Evolutionary conservation across 64 coral and sea anemone species (phyloP).

Genomic region (Porites lutea): DNA sequence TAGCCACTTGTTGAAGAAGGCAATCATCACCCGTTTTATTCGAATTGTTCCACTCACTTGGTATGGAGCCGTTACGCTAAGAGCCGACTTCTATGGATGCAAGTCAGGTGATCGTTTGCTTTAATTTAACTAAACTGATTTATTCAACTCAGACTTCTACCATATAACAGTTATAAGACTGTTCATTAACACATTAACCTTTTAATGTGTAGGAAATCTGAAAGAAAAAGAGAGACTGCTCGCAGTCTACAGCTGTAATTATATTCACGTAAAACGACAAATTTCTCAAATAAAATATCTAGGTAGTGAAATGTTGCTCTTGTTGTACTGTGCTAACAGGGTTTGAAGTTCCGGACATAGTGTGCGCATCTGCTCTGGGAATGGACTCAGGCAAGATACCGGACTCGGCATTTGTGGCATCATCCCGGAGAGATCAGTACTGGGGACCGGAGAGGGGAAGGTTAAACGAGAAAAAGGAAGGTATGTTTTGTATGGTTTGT

Average conservation of each 20-base stretch:
- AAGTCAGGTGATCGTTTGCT: not conserved
- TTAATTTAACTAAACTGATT: too few species aligned
- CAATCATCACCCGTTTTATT: slow-evolving; percentile 33
- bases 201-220: too few species aligned
- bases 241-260: too few species aligned
- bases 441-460: slow-evolving; percentile 33
- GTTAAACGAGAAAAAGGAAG: slow-evolving; percentile 13
- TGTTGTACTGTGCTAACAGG: not conserved
- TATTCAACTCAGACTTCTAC: too few species aligned
- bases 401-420: slow-evolving; percentile 18
- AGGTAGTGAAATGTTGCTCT: too few species aligned
- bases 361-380: slow-evolving; percentile 4
- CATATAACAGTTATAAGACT: too few species aligned
- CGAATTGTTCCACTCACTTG: slow-evolving; percentile 17
- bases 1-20: not conserved
- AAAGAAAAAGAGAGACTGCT: too few species aligned
- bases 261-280: too few species aligned
- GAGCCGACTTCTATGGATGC: slow-evolving; percentile 50
- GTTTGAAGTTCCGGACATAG: not conserved
- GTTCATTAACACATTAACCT: too few species aligned
- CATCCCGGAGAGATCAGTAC: not conserved
- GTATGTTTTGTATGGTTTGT: not conserved
- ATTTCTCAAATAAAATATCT: too few species aligned
- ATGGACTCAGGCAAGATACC: slow-evolving; percentile 2
- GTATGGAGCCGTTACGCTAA: slow-evolving; percentile 27